Percentiles rank a stretch among this genome's conserved stretches.
Conservation (phyloP, 2,888 invertebrate species). For the Hybos culiciformis region DNA sequence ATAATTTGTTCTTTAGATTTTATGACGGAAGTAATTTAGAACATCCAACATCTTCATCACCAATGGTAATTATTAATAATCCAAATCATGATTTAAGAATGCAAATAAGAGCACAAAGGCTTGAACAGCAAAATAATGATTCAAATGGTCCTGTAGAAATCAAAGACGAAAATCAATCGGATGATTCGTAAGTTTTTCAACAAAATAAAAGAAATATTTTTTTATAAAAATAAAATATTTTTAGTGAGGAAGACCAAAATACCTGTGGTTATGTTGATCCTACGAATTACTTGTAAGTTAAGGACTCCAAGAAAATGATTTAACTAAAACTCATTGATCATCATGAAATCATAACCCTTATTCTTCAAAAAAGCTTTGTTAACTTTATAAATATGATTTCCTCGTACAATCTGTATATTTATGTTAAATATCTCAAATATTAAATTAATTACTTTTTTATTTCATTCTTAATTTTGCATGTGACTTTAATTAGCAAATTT, state of each 20-base stretch:
- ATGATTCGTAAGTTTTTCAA: neutral
- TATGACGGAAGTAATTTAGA: neutral
- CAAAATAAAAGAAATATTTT: neutral
- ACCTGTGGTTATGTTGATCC: constrained; percentile 6
- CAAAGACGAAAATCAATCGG: constrained; percentile 1
- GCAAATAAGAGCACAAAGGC: neutral
- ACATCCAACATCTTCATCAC: neutral
- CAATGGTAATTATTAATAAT: neutral
- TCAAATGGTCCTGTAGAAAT: neutral
- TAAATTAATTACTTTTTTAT: too few species aligned
- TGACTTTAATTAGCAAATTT: too few species aligned
- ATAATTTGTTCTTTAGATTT: too few species aligned
- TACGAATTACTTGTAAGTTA: constrained; percentile 8
- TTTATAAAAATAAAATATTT: neutral
- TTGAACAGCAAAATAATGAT: neutral
- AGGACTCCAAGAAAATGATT: too few species aligned
- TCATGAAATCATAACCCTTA: too few species aligned
- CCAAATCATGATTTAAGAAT: neutral
- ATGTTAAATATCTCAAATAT: too few species aligned
- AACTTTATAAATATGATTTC: too few species aligned
- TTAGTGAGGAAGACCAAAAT: constrained; percentile 8
- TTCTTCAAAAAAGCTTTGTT: too few species aligned
- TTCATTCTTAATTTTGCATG: too few species aligned
- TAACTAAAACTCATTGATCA: too few species aligned
- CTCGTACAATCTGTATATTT: too few species aligned